These are phyloP conservation scores for Microcaecilia unicolor DNA, from an alignment of 2,797 vertebrate species.

Conservation along the genomic window DNA sequence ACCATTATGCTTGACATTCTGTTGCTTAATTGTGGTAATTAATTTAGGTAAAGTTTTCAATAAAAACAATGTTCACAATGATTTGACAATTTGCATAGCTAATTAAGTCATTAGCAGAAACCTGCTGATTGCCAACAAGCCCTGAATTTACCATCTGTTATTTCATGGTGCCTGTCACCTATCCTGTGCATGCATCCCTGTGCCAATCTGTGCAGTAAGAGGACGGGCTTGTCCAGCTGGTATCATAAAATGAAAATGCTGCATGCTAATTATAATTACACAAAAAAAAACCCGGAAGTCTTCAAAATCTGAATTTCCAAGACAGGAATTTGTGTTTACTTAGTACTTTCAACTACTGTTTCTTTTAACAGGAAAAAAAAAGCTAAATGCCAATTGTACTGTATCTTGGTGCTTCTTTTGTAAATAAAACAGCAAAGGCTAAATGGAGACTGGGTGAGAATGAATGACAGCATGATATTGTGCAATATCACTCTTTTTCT, in stretches of 20 bases:
- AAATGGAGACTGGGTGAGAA: conserved; percentile 18
- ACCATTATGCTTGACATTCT: conserved; percentile 76
- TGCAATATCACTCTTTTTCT: not conserved
- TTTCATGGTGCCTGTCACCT: conserved; percentile 83
- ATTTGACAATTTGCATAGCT: conserved; percentile 98
- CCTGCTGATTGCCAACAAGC: conserved; percentile 90
- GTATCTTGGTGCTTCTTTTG: conserved; percentile 15
- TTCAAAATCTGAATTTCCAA: conserved; percentile 60
- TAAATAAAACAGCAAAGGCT: conserved; percentile 10
- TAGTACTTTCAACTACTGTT: conserved; percentile 44
- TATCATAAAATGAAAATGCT: conserved; percentile 65
- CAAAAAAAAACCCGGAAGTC: conserved; percentile 60
- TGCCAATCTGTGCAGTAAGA: conserved; percentile 62
- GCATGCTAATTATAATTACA: conserved; percentile 79
- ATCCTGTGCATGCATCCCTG: conserved; percentile 58
- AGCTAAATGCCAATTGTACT: conserved; percentile 35
- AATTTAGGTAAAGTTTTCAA: conserved; percentile 95
- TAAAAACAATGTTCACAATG: conserved; percentile 97
- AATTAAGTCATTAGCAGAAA: conserved; percentile 98
- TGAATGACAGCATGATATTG: conserved; percentile 5
- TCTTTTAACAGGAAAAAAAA: conserved; percentile 44
- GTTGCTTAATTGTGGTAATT: conserved; percentile 93
- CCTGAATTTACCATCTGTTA: conserved; percentile 95
- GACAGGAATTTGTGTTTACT: conserved; percentile 43
- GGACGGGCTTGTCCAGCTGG: conserved; percentile 77